Evolutionary conservation across 1,140 invertebrate species (phyloP), one percentile per base, ranked within the genome.

Genomic region (Sycobia sp.): DNA sequence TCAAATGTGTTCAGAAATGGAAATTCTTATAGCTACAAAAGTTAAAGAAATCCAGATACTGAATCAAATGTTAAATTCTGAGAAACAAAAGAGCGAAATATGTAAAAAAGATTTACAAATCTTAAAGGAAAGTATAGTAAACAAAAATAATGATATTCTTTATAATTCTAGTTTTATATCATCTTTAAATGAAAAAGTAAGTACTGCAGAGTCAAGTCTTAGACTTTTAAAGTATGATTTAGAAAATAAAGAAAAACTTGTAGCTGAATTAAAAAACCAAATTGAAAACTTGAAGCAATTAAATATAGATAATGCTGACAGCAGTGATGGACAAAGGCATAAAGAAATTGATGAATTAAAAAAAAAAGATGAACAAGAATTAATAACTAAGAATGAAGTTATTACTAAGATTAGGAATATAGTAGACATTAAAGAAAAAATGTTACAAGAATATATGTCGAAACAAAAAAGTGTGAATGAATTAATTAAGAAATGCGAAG

Each of bases 101-200:
- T 0, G 50, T 57, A 27, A 61, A 65, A 50, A 65, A 61, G 11
- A 57, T 0, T 23, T 65, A 18, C 56, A 66, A n/a, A 59, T 44
- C 0, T 62, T 74, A 22, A 55, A 73, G 65, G 68, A 73, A 46
- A 54, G 47, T 11, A n/a, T 80, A 38, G 29, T 66, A 41, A 49
- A 39, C 4, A 73, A 74, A 54, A 67, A 66, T 39, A 65, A 67
- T 16, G 67, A 72, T 50, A 69, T 67, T 47, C 25, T 23, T n/a
- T 47, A 67, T 47, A 62, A 71, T 3, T 8, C 32, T 2, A 70
- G 71, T 34, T 57, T 62, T 41, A 76, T 75, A 51, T 62, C 44
- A 10, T 56, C 36, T 46, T 46, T 76, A 29, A 72, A 78, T 43
- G 71, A 73, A 8, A 73, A 56, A 36, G 43, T 72, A 25, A 67